Percentiles rank a stretch among this genome's conserved stretches.
Evolutionary conservation across 2,113 vertebrate genomes (phyloP).

Genomic region (Carassius gibelio): DNA sequence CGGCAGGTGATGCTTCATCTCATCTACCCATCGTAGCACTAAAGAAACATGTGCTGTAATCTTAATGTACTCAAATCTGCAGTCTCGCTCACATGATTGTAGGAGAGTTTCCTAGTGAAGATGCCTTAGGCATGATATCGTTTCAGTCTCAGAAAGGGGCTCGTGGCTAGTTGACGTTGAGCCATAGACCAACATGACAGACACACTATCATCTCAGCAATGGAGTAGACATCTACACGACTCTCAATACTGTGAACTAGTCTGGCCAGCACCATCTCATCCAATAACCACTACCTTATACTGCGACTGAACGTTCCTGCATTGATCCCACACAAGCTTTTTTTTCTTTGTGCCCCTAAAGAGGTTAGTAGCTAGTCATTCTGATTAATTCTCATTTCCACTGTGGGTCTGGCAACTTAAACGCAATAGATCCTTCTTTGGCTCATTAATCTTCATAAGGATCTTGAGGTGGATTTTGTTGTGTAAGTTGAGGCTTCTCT

Average conservation of each 20-base stretch:
- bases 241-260: conserved; percentile 51
- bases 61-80: conserved; percentile 3
- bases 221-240: conserved; percentile 9
- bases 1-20: not conserved
- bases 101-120: conserved; percentile 11
- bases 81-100: conserved; percentile 17
- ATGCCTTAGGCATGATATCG: conserved; percentile 13
- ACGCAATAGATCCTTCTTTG: conserved; percentile 31
- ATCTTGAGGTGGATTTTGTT: conserved; percentile 62
- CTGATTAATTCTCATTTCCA: conserved; percentile 1
- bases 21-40: conserved; percentile 32
- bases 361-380: conserved; percentile 30
- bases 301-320: conserved; percentile 6
- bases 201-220: conserved; percentile 36
- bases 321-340: not conserved
- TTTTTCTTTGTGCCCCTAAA: not conserved
- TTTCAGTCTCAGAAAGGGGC: not conserved
- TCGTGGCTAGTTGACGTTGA: not conserved
- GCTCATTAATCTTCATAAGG: not conserved
- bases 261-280: conserved; percentile 15
- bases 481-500: conserved; percentile 59
- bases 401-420: conserved; percentile 11
- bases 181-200: conserved; percentile 21
- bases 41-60: conserved; percentile 24
- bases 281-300: conserved; percentile 36